Percentiles rank a stretch among this genome's conserved stretches.
phyloP scores from a whole-genome alignment of 2,888 invertebrate species.

The Dugesia japonica region DNA sequence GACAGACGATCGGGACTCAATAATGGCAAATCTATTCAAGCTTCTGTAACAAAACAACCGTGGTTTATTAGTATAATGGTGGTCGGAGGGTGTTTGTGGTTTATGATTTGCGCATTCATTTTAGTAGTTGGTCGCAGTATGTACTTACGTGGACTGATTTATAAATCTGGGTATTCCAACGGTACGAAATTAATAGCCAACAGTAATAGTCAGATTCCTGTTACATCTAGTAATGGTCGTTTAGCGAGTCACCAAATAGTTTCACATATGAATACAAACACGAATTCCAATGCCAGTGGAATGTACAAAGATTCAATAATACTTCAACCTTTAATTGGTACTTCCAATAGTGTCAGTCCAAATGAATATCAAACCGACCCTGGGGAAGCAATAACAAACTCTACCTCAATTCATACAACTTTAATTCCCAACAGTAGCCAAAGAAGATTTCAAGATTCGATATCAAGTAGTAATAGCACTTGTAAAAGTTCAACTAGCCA shows the following conservation, averaged over 20 bases:
- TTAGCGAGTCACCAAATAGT: slow-evolving; percentile 7
- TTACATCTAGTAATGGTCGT: not conserved
- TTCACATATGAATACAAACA: slow-evolving; percentile 6
- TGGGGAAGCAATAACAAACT: not conserved
- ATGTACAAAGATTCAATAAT: slow-evolving; percentile 8
- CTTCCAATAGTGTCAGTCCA: not conserved
- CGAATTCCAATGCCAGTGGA: not conserved
- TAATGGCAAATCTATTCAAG: not conserved
- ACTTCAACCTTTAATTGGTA: not conserved
- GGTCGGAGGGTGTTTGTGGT: slow-evolving; percentile 17
- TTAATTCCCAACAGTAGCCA: not conserved
- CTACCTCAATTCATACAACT: not conserved
- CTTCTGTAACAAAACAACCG: slow-evolving; percentile 26
- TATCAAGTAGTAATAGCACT: not conserved
- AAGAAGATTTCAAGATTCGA: slow-evolving; percentile 9
- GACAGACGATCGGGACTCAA: not conserved
- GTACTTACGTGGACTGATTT: not conserved
- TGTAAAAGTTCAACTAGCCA: not conserved
- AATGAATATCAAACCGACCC: not conserved
- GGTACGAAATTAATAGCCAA: not conserved
- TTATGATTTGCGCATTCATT: slow-evolving; percentile 25
- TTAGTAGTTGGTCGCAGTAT: slow-evolving; percentile 23
- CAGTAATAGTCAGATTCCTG: not conserved
- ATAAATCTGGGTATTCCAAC: not conserved
- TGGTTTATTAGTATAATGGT: slow-evolving; percentile 32